Conservation (phyloP, 2,113 vertebrate species). For the Prochilodus magdalenae region DNA sequence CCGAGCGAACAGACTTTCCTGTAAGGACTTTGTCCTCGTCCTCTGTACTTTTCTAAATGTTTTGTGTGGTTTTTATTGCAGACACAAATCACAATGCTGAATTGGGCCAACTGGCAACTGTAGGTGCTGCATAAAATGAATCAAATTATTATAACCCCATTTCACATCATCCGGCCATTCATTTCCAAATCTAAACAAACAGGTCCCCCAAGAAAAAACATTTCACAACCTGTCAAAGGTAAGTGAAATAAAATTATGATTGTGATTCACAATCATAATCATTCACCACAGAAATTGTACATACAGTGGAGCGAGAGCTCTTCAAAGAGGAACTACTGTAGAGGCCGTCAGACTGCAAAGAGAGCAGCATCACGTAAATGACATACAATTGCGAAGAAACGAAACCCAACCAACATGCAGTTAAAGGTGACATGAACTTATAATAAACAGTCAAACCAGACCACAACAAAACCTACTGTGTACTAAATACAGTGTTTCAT, state of each 20-base stretch:
- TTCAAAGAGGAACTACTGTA: constrained; percentile 74
- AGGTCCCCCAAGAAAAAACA: too few relatives aligned
- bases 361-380: constrained; percentile 46
- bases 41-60: too few relatives aligned
- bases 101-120: neutral
- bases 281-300: constrained; percentile 57
- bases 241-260: neutral
- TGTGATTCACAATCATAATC: neutral
- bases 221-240: neutral
- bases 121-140: too few relatives aligned
- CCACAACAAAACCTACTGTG: neutral
- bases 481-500: neutral
- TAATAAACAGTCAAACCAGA: neutral
- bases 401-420: neutral
- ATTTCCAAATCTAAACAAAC: too few relatives aligned
- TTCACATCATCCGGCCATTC: too few relatives aligned
- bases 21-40: too few relatives aligned
- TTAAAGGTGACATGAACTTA: neutral
- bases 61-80: too few relatives aligned
- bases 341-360: constrained; percentile 73
- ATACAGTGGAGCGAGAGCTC: constrained; percentile 80
- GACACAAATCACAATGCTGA: too few relatives aligned
- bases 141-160: too few relatives aligned
- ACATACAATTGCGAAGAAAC: neutral
- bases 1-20: too few relatives aligned